These are phyloP conservation scores for Rotaria sp. DNA, from an alignment of 2,888 invertebrate genomes.

Conservation along the genomic window DNA sequence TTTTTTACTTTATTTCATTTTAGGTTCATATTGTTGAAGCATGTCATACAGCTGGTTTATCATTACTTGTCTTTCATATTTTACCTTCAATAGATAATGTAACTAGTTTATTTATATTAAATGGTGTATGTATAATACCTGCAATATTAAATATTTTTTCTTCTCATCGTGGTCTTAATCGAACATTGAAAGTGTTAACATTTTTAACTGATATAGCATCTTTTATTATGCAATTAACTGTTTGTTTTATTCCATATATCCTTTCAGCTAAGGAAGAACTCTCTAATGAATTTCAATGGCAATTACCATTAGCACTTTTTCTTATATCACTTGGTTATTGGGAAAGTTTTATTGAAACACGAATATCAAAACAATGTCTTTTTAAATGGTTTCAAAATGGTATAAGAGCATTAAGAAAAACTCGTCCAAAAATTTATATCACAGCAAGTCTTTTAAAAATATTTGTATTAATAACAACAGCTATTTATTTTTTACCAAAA, in stretches of 20 bases:
- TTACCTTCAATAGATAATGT: conserved; percentile 36
- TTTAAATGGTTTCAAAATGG: conserved; percentile 29
- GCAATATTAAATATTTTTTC: conserved; percentile 39
- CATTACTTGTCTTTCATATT: conserved; percentile 35
- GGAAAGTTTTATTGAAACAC: conserved; percentile 37
- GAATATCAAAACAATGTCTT: conserved; percentile 21
- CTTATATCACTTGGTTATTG: conserved; percentile 38
- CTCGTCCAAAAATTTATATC: conserved; percentile 34
- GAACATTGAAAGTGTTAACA: conserved; percentile 29
- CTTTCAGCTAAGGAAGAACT: not conserved
- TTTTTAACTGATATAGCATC: conserved; percentile 30
- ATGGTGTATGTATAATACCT: conserved; percentile 36
- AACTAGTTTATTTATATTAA: conserved; percentile 37
- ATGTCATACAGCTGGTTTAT: conserved; percentile 32
- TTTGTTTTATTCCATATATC: conserved; percentile 1
- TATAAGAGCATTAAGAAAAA: conserved; percentile 34
- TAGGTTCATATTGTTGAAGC: conserved; percentile 33
- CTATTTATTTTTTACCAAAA: conserved; percentile 27
- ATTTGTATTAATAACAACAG: conserved; percentile 18
- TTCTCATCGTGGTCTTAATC: conserved; percentile 34
- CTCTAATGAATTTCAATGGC: not conserved
- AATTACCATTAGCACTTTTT: conserved; percentile 22
- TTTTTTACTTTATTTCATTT: not conserved
- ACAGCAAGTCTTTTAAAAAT: conserved; percentile 32
- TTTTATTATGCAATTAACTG: conserved; percentile 27